Evolutionary conservation across 2,797 vertebrate species (phyloP).

Genomic region (Melanotaenia boesemani): DNA sequence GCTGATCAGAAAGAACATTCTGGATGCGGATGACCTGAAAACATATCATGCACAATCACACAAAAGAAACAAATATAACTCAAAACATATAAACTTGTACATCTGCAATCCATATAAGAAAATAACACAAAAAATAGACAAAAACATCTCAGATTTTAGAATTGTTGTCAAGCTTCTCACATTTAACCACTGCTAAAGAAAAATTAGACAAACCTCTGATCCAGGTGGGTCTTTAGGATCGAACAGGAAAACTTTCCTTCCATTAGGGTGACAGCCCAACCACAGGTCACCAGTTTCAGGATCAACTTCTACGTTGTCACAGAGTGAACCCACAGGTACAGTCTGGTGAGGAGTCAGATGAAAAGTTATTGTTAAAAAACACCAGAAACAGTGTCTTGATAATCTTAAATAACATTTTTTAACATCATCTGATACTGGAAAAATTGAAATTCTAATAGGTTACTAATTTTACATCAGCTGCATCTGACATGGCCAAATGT

Average conservation of each 20-base stretch:
- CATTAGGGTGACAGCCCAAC: conserved; percentile 88
- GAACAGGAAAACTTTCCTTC: conserved; percentile 75
- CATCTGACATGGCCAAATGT: no score
- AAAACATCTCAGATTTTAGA: not conserved
- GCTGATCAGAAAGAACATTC: conserved; percentile 85
- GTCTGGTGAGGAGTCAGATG: conserved; percentile 67
- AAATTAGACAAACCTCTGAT: conserved; percentile 86
- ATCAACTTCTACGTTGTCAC: conserved; percentile 89
- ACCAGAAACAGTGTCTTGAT: not conserved
- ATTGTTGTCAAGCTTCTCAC: not conserved
- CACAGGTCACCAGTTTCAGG: conserved; percentile 88
- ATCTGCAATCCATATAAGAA: not conserved
- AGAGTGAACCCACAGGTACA: conserved; percentile 83
- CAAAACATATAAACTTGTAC: not conserved
- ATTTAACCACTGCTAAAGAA: not conserved
- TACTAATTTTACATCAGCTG: no score
- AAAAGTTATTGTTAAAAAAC: not conserved
- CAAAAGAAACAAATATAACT: not conserved
- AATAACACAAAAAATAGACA: not conserved
- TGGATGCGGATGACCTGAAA: conserved; percentile 87
- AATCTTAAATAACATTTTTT: no score
- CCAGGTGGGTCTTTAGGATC: conserved; percentile 83
- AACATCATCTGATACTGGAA: no score
- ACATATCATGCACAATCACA: not conserved
- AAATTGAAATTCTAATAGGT: no score